A percentile compares a stretch with the other conserved stretches of the same genome.
phyloP scores from a whole-genome alignment of 2,888 invertebrate genomes.

The Eupsilia transversa region DNA sequence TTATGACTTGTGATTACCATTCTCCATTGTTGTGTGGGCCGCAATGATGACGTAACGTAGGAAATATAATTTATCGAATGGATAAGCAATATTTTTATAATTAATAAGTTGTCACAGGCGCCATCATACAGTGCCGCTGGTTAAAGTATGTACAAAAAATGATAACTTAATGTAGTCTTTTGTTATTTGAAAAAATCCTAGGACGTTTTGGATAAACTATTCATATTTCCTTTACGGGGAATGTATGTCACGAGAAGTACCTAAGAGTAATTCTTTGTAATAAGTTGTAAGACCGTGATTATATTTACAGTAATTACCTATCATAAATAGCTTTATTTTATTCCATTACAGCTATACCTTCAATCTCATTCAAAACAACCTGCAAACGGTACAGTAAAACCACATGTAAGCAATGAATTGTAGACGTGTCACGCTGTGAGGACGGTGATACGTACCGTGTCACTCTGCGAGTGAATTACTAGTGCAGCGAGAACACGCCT shows the following conservation, averaged over 20 bases:
- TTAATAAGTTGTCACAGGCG: too few relatives aligned
- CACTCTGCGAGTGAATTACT: conserved; percentile 46
- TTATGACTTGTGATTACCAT: neutral
- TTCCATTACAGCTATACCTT: neutral
- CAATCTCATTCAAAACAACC: conserved; percentile 29
- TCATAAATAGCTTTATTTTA: neutral
- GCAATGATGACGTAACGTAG: neutral
- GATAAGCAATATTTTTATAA: neutral
- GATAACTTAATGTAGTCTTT: neutral
- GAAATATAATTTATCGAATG: neutral
- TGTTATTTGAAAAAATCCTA: neutral
- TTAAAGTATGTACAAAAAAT: neutral
- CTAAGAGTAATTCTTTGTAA: neutral
- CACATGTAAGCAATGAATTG: conserved; percentile 48
- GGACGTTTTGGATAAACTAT: neutral
- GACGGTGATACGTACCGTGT: conserved; percentile 43
- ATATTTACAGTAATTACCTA: neutral
- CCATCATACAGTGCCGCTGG: neutral
- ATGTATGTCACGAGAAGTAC: neutral
- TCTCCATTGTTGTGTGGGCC: neutral
- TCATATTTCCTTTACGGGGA: neutral
- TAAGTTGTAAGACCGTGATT: neutral
- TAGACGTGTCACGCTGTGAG: conserved; percentile 21
- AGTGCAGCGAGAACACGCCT: conserved; percentile 23
- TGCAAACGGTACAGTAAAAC: conserved; percentile 32